Evolutionary conservation across 2,797 vertebrate genomes (phyloP).

Genomic region (Danio choprae): DNA sequence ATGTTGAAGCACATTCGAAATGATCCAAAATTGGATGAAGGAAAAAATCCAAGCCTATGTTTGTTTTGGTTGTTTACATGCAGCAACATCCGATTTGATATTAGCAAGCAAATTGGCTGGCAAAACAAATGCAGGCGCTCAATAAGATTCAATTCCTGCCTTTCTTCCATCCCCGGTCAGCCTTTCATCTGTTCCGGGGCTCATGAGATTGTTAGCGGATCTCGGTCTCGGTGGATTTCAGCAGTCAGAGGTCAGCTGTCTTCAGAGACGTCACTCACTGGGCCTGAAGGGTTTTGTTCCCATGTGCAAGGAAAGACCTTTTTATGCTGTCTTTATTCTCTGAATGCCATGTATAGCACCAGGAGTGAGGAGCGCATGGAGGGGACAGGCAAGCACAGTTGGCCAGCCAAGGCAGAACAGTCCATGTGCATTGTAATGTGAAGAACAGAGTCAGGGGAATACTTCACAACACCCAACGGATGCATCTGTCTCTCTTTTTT

Average conservation of each 20-base stretch:
- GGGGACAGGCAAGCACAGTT: slow-evolving; percentile 28
- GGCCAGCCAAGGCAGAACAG: neutral
- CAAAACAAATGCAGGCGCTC: slow-evolving; percentile 20
- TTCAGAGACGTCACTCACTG: slow-evolving; percentile 43
- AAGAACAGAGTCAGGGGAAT: slow-evolving; percentile 26
- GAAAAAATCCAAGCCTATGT: neutral
- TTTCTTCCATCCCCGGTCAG: neutral
- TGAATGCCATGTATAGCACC: slow-evolving; percentile 12
- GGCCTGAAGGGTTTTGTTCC: slow-evolving; percentile 36
- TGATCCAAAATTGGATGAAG: neutral
- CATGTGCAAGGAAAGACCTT: slow-evolving; percentile 35
- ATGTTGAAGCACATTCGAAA: neutral
- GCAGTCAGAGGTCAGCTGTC: slow-evolving; percentile 46
- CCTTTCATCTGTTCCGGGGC: slow-evolving; percentile 8
- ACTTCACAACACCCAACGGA: slow-evolving; percentile 23
- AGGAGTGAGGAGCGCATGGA: neutral
- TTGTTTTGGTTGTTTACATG: neutral
- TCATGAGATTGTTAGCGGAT: slow-evolving; percentile 39
- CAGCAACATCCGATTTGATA: neutral
- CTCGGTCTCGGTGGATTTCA: slow-evolving; percentile 23
- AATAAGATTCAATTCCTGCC: neutral
- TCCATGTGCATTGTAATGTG: slow-evolving; percentile 34
- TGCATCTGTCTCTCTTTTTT: slow-evolving; percentile 5
- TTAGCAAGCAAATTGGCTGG: neutral
- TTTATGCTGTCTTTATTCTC: slow-evolving; percentile 15